A percentile compares a stretch with the other conserved stretches of the same genome.
These are phyloP conservation scores for Babyrousa celebensis DNA, from an alignment of 2,797 vertebrate species.

Conservation along the genomic window DNA sequence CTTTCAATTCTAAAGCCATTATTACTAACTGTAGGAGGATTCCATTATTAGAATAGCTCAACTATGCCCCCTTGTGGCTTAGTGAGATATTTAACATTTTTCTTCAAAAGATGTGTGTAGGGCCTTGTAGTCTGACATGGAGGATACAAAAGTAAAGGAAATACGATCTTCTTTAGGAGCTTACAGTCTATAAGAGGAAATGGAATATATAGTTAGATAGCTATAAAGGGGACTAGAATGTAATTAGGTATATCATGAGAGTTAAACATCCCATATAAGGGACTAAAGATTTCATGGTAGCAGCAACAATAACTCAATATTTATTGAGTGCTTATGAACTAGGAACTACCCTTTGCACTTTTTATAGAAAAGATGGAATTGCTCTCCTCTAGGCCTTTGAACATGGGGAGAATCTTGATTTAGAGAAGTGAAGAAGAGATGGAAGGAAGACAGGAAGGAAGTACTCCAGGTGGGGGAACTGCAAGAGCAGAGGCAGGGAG, in stretches of 20 bases:
- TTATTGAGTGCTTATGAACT: neutral
- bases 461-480: neutral
- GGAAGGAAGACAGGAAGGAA: neutral
- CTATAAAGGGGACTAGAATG: neutral
- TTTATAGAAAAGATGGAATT: slow-evolving; percentile 44
- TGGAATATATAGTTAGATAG: neutral
- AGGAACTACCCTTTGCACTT: neutral
- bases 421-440: neutral
- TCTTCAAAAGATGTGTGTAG: neutral
- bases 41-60: slow-evolving; percentile 56
- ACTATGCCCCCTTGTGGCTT: slow-evolving; percentile 74
- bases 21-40: neutral
- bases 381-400: neutral
- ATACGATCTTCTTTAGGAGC: neutral
- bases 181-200: neutral
- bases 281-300: neutral
- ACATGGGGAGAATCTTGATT: neutral
- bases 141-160: neutral
- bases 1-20: slow-evolving; percentile 35
- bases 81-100: slow-evolving; percentile 28
- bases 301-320: neutral
- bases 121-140: neutral
- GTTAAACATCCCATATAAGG: neutral
- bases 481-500: neutral
- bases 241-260: neutral